Evolutionary conservation across 2,113 vertebrate species (phyloP).

Genomic region (Isichthys henryi): DNA sequence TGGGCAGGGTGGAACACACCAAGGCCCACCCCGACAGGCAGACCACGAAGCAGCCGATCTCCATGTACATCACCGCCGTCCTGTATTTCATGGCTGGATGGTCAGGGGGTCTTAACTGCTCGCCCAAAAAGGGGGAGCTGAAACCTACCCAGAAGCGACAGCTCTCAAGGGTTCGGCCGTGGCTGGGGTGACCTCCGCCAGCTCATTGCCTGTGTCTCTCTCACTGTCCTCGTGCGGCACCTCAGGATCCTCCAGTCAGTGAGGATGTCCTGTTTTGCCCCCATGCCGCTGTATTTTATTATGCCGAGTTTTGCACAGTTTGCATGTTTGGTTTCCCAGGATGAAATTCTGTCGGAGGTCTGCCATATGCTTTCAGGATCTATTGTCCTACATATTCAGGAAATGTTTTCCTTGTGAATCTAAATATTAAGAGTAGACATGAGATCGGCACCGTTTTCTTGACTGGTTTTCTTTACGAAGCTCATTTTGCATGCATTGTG

Average conservation of each 20-base stretch:
- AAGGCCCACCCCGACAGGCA: constrained; percentile 81
- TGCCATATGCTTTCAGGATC: neutral
- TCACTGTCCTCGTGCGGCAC: too few species aligned
- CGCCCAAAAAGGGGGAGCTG: neutral
- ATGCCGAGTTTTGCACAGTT: neutral
- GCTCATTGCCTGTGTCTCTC: neutral
- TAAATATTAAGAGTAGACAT: neutral
- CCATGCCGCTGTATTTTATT: neutral
- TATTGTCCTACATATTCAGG: neutral
- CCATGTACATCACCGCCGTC: constrained; percentile 59
- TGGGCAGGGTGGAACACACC: constrained; percentile 80
- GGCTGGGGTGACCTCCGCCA: neutral
- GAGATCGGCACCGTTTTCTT: neutral
- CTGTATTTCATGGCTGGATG: constrained; percentile 46
- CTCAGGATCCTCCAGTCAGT: neutral
- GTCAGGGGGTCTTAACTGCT: neutral
- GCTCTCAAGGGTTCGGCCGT: neutral
- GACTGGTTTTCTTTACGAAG: neutral
- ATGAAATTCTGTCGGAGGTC: neutral
- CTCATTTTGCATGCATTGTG: neutral
- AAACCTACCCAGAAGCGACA: neutral
- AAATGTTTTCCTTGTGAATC: neutral
- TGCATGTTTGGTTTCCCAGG: constrained; percentile 10
- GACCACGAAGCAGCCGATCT: constrained; percentile 77
- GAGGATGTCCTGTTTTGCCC: neutral